Evolutionary conservation across 2,888 invertebrate genomes (phyloP).

Genomic region (Habroteleia sp.): DNA sequence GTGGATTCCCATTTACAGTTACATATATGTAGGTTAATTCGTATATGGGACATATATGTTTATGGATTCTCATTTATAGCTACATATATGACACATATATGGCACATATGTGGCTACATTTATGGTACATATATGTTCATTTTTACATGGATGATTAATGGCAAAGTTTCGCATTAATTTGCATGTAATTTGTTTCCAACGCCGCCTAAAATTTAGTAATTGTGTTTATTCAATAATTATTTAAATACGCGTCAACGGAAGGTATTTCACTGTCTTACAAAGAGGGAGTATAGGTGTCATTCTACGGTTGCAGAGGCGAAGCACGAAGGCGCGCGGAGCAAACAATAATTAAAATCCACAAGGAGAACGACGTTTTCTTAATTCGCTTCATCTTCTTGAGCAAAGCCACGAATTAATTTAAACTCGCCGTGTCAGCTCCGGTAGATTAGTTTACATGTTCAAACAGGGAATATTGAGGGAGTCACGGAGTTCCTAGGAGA

Average conservation of each 20-base stretch:
- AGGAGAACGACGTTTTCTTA: slow-evolving; percentile 49
- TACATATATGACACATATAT: no score
- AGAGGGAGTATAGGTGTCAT: slow-evolving; percentile 24
- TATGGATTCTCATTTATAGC: no score
- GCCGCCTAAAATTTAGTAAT: no score
- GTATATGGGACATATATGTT: no score
- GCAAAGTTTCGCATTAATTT: no score
- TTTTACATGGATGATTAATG: no score
- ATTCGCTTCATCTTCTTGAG: slow-evolving; percentile 60
- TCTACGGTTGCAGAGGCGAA: slow-evolving; percentile 19
- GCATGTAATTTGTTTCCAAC: no score
- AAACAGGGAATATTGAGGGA: slow-evolving; percentile 44
- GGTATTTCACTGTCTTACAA: not conserved
- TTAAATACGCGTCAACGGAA: slow-evolving; percentile 7
- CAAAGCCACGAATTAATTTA: slow-evolving; percentile 62
- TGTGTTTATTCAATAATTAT: slow-evolving; percentile 34
- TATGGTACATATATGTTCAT: no score
- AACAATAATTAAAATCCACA: slow-evolving; percentile 62
- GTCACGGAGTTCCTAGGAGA: slow-evolving; percentile 31
- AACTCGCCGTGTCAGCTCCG: slow-evolving; percentile 56
- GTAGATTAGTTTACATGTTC: slow-evolving; percentile 63
- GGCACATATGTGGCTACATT: no score
- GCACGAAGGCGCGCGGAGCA: slow-evolving; percentile 41
- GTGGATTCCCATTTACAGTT: no score
- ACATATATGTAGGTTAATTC: no score